A percentile compares a stretch with the other conserved stretches of the same genome.
Conservation (phyloP, 1,140 invertebrate species). For the Drosophila triauraria region DNA sequence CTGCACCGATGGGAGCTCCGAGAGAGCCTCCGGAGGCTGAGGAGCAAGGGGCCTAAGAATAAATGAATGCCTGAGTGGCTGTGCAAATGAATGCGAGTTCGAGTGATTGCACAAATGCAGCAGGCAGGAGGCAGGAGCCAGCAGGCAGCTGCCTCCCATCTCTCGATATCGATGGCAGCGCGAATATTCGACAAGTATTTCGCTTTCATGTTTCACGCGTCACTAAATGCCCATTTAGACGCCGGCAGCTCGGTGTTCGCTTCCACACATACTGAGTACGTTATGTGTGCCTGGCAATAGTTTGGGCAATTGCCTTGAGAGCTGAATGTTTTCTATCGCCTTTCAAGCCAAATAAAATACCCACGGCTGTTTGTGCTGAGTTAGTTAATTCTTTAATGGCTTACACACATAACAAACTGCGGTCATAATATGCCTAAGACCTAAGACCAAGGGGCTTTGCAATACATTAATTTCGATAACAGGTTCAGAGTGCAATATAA, state of each 20-base stretch:
- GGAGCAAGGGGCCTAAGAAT: conserved; percentile 46
- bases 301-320: conserved; percentile 19
- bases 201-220: conserved; percentile 63
- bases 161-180: conserved; percentile 27
- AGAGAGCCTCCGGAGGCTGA: neutral
- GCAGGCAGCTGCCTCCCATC: neutral
- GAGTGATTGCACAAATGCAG: conserved; percentile 56
- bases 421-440: conserved; percentile 14
- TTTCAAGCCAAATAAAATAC: conserved; percentile 6
- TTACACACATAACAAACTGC: conserved; percentile 25
- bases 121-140: conserved; percentile 1
- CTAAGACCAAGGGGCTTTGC: conserved; percentile 4
- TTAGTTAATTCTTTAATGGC: conserved; percentile 46
- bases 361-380: neutral
- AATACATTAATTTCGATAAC: conserved; percentile 21
- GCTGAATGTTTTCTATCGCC: conserved; percentile 14
- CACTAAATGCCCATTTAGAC: conserved; percentile 57
- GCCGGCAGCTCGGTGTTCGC: conserved; percentile 32
- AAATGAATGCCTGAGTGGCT: conserved; percentile 67
- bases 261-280: conserved; percentile 5
- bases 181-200: conserved; percentile 62
- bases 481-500: conserved; percentile 10
- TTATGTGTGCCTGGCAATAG: conserved; percentile 26
- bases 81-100: conserved; percentile 60
- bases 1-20: neutral